These are phyloP conservation scores for Caenorhabditis inopinata DNA, from an alignment of 1,140 invertebrate genomes.

Conservation along the genomic window DNA sequence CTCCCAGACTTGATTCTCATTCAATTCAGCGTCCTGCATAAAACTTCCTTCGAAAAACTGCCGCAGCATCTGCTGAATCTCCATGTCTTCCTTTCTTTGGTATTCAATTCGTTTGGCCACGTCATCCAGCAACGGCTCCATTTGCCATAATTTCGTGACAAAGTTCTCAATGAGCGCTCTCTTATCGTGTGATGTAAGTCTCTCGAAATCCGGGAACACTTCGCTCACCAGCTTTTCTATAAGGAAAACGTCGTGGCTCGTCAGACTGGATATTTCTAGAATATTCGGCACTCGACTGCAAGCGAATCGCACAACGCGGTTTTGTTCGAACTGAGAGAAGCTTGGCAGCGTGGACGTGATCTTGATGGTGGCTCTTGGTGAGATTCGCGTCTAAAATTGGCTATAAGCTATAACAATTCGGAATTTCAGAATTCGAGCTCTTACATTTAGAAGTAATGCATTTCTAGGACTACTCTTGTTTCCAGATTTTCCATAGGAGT, in stretches of 20 bases:
- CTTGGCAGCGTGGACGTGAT: not conserved
- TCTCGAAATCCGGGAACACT: not conserved
- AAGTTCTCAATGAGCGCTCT: not conserved
- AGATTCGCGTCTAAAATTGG: not conserved
- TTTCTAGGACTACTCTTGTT: no score
- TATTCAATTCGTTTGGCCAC: not conserved
- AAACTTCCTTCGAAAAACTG: not conserved
- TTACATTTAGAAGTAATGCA: no score
- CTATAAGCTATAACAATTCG: no score
- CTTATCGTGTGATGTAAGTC: not conserved
- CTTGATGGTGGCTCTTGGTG: not conserved
- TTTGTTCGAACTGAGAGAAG: not conserved
- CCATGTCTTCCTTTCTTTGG: not conserved
- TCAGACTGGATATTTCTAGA: not conserved
- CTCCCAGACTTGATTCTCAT: not conserved
- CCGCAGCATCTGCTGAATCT: not conserved
- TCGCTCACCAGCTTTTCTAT: not conserved
- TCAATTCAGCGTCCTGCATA: not conserved
- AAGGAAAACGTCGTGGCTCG: not conserved
- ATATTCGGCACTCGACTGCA: not conserved
- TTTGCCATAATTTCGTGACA: not conserved
- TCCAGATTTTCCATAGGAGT: no score
- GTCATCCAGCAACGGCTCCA: not conserved
- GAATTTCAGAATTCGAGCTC: no score
- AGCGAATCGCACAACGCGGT: not conserved